Conservation (phyloP, 2,113 vertebrate genomes). For the Ophiodon elongatus region DNA sequence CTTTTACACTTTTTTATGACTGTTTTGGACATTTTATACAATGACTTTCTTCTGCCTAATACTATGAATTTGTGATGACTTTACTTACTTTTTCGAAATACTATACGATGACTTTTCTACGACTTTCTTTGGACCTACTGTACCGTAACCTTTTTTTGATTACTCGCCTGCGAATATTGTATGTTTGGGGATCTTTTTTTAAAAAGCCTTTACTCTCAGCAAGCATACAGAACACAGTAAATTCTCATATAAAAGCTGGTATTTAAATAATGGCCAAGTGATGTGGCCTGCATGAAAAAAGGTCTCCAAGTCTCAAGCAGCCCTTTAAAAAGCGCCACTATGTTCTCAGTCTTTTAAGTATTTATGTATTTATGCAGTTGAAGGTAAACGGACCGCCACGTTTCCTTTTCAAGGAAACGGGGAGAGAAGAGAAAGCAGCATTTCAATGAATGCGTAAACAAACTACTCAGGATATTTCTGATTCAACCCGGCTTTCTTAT, state of each 20-base stretch:
- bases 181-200: no score
- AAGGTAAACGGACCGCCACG: neutral
- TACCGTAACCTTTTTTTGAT: no score
- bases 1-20: neutral
- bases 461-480: neutral
- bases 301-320: neutral
- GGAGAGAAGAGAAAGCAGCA: neutral
- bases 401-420: neutral
- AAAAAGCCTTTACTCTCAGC: no score
- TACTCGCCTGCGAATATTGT: no score
- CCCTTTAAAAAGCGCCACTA: neutral
- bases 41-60: no score
- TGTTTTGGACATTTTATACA: neutral
- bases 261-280: neutral
- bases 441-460: neutral
- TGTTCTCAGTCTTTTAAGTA: no score
- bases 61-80: neutral
- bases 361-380: neutral
- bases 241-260: neutral
- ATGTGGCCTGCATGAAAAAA: no score
- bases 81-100: neutral
- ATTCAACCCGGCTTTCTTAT: neutral
- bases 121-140: no score
- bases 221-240: no score
- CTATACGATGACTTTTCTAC: neutral